These are phyloP conservation scores for Fistularia tabacaria DNA, from an alignment of 2,797 vertebrate species.

Conservation along the genomic window DNA sequence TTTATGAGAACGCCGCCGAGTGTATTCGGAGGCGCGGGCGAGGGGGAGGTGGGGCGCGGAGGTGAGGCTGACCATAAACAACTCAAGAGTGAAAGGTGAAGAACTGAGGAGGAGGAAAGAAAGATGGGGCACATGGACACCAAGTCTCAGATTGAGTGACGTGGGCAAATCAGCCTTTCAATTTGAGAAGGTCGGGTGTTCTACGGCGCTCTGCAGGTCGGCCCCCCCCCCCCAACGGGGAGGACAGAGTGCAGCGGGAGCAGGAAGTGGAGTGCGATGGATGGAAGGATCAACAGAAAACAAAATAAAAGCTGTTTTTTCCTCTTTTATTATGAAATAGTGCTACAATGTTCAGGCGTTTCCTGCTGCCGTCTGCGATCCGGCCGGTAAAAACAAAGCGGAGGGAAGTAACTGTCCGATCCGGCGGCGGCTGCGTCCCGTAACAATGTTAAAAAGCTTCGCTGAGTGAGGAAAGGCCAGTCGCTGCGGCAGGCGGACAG, in stretches of 20 bases:
- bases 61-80: background rate
- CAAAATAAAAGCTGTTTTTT: slow-evolving; percentile 57
- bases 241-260: too few relatives aligned
- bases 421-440: slow-evolving; percentile 64
- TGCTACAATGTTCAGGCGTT: slow-evolving; percentile 91
- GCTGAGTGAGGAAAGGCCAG: slow-evolving; percentile 41
- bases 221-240: too few relatives aligned
- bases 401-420: slow-evolving; percentile 54
- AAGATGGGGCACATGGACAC: too few relatives aligned
- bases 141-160: too few relatives aligned
- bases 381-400: slow-evolving; percentile 45
- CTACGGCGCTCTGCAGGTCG: background rate
- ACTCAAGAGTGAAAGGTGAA: too few relatives aligned
- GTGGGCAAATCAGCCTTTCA: background rate
- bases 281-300: too few relatives aligned
- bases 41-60: background rate
- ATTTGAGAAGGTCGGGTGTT: background rate
- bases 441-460: slow-evolving; percentile 60
- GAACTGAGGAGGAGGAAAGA: too few relatives aligned
- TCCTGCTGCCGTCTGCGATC: slow-evolving; percentile 58
- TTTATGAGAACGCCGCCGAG: too few relatives aligned
- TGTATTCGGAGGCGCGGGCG: too few relatives aligned
- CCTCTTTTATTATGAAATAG: slow-evolving; percentile 93
- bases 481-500: slow-evolving; percentile 50
- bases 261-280: too few relatives aligned